A percentile compares a stretch with the other conserved stretches of the same genome.
Evolutionary conservation across 2,888 invertebrate genomes (phyloP).

Genomic region (Pinctada fucata): DNA sequence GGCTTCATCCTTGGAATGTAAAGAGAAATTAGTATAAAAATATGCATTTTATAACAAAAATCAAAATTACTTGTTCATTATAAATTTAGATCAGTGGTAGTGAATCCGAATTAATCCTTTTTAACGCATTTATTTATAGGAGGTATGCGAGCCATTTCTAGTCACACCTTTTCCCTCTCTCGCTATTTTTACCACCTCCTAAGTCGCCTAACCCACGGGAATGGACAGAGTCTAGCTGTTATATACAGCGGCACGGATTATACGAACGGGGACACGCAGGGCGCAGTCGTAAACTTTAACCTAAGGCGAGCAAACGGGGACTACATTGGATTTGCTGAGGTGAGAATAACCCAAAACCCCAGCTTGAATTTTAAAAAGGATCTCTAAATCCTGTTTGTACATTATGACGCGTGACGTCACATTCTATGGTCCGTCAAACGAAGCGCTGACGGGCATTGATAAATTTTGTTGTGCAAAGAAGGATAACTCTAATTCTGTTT

Average conservation of each 20-base stretch:
- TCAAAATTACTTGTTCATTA: no score
- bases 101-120: no score
- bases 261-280: constrained; percentile 83
- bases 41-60: no score
- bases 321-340: constrained; percentile 93
- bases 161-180: constrained; percentile 85
- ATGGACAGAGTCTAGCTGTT: constrained; percentile 83
- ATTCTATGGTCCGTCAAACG: no score
- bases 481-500: constrained; percentile 29
- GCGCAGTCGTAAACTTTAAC: constrained; percentile 93
- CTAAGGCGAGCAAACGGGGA: constrained; percentile 86
- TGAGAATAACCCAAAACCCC: constrained; percentile 69
- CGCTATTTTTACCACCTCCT: constrained; percentile 85
- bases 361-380: not conserved
- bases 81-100: no score
- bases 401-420: no score
- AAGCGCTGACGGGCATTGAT: not conserved
- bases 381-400: not conserved
- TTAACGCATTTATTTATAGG: constrained; percentile 50
- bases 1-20: no score
- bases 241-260: constrained; percentile 81
- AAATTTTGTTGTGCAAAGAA: not conserved
- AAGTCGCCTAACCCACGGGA: constrained; percentile 83
- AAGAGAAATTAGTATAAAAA: no score
- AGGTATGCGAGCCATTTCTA: constrained; percentile 78